Base-by-base conservation (phyloP, 2,888 invertebrate species). In the Drosophila nigricruria region DNA sequence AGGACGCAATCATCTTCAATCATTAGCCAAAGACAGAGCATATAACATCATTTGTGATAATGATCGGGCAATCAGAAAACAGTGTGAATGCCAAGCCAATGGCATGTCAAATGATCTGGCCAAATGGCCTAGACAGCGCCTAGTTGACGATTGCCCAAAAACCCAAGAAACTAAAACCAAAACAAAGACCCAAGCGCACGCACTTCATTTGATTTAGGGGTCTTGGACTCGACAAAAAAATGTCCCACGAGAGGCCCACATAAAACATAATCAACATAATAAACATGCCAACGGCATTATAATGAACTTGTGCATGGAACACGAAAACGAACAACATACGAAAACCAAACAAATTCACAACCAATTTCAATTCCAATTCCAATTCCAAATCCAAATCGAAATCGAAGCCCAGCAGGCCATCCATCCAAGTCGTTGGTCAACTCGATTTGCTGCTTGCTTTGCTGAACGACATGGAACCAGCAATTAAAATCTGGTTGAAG, bases 1-100 rank as follows among this genome's bases (percentile, higher is more conserved):
- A 56, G 53, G 59, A 59, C 50, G 32, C 32, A 52, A 78, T 70
- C 70, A 70, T 53, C 57, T 58, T 36, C 45, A 68, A 73, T 80
- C 86, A 73, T 70, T 76, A 80, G 83, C 56, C 50, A 52, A 23
- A 32, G 57, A n/a, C 32, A 32, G 18, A 49, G 45, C 52, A 63
- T 65, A 78, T 50, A 76, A 66, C 80, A 77, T 84, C 68, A 69
- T 82, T 87, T 71, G 67, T 71, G 86, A 84, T 82, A 87, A 82
- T 88, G 85, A 88, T 87, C 88, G 70, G 66, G 70, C 62, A 88
- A 88, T 82, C 79, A 88, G 18, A 49, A 49, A 82, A 87, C 53
- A 58, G 78, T 86, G 75, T 84, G 82, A 87, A 81, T 81, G 84
- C 85, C 82, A 81, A 70, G 52, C 57, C 81, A 77, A 79, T 80